Conservation (phyloP, 2,888 invertebrate genomes). For the Polymixis lichenea region DNA sequence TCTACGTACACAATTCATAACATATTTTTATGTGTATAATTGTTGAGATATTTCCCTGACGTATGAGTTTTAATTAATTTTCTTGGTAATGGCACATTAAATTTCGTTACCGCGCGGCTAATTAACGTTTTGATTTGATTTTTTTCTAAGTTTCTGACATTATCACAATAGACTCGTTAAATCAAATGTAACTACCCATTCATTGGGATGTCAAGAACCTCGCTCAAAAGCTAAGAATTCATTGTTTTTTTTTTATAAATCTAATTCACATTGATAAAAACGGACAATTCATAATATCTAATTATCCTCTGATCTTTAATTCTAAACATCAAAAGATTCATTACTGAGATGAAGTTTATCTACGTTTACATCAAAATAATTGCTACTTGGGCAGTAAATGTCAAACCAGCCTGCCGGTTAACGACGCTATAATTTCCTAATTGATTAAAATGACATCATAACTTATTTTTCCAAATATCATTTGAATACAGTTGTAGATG, state of each 20-base stretch:
- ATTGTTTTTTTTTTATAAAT: slow-evolving; percentile 49
- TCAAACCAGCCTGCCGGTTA: slow-evolving; percentile 49
- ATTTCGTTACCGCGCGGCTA: slow-evolving; percentile 61
- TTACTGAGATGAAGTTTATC: slow-evolving; percentile 53
- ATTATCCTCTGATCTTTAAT: slow-evolving; percentile 43
- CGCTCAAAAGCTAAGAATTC: slow-evolving; percentile 26
- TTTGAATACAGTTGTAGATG: slow-evolving; percentile 28
- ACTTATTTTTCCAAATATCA: slow-evolving; percentile 49
- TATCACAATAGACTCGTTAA: slow-evolving; percentile 57
- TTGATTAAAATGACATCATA: slow-evolving; percentile 63
- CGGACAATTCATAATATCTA: slow-evolving; percentile 50
- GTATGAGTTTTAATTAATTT: slow-evolving; percentile 54
- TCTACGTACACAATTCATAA: slow-evolving; percentile 58
- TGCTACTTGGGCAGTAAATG: slow-evolving; percentile 47
- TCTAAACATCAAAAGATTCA: slow-evolving; percentile 51
- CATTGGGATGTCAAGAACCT: slow-evolving; percentile 63
- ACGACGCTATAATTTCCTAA: slow-evolving; percentile 60
- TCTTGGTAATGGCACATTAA: slow-evolving; percentile 66
- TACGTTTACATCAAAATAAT: slow-evolving; percentile 56
- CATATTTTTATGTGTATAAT: slow-evolving; percentile 61
- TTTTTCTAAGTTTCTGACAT: slow-evolving; percentile 48
- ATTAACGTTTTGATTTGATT: slow-evolving; percentile 63
- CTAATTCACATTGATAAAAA: slow-evolving; percentile 55
- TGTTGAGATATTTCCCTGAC: slow-evolving; percentile 61
- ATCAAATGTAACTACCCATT: slow-evolving; percentile 60